A percentile compares a stretch with the other conserved stretches of the same genome.
These are phyloP conservation scores for Lordiphosa stackelbergi DNA, from an alignment of 1,140 invertebrate genomes.

Conservation along the genomic window DNA sequence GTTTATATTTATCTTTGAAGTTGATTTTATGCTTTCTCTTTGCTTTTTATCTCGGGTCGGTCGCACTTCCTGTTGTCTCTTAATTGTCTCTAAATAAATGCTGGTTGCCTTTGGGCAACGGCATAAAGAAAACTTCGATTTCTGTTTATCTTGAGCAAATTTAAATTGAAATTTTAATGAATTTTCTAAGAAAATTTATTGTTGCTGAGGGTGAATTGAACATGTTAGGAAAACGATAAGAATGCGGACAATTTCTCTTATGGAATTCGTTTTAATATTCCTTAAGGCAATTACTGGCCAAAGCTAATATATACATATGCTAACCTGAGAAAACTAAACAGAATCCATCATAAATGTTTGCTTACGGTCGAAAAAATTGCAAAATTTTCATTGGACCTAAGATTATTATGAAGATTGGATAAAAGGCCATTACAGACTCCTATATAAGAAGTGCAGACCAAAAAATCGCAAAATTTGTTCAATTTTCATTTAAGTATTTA, in stretches of 20 bases:
- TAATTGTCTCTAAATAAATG: constrained; percentile 49
- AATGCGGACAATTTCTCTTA: not conserved
- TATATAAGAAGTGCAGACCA: too few relatives aligned
- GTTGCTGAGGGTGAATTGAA: not conserved
- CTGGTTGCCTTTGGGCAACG: not conserved
- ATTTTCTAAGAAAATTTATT: constrained; percentile 31
- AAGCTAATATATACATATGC: too few relatives aligned
- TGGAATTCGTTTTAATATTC: too few relatives aligned
- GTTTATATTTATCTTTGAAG: constrained; percentile 20
- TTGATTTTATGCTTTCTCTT: constrained; percentile 36
- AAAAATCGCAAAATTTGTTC: too few relatives aligned
- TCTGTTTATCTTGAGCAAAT: constrained; percentile 41
- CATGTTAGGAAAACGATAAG: not conserved
- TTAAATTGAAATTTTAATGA: constrained; percentile 22
- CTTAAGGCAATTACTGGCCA: not conserved
- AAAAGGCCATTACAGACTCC: too few relatives aligned
- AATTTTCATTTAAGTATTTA: too few relatives aligned
- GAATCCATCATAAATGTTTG: too few relatives aligned
- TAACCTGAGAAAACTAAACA: too few relatives aligned
- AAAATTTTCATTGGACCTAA: too few relatives aligned
- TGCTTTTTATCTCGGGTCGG: constrained; percentile 7
- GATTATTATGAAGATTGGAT: too few relatives aligned
- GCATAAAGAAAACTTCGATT: constrained; percentile 13
- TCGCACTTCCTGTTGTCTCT: constrained; percentile 29
- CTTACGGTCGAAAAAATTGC: too few relatives aligned